phyloP scores from a whole-genome alignment of 2,113 vertebrate genomes.

The Gulo gulo region DNA sequence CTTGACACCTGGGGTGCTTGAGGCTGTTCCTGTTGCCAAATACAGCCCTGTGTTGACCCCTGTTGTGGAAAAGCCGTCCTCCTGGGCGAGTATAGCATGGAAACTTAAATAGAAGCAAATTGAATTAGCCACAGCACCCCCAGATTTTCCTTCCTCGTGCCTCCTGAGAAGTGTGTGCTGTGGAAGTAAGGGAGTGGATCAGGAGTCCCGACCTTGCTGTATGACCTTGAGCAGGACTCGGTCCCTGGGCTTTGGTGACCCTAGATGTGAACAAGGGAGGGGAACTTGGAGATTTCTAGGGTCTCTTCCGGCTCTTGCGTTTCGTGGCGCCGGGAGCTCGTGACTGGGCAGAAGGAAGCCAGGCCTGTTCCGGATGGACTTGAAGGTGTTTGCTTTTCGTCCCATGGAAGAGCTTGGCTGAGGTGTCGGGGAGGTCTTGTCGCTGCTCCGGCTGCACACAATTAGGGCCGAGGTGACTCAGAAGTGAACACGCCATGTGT shows the following conservation, averaged over 20 bases:
- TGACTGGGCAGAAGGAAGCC: slow-evolving; percentile 50
- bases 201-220: not conserved
- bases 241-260: not conserved
- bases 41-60: not conserved
- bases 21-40: not conserved
- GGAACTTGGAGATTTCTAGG: not conserved
- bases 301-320: not conserved
- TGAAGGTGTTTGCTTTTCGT: slow-evolving; percentile 40
- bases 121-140: not conserved
- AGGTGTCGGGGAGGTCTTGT: slow-evolving; percentile 33
- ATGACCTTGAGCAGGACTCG: not conserved
- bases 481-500: slow-evolving; percentile 51
- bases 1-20: too few species aligned
- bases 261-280: not conserved
- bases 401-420: not conserved
- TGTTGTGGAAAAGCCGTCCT: not conserved
- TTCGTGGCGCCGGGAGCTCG: not conserved
- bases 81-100: not conserved
- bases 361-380: slow-evolving; percentile 39
- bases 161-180: not conserved
- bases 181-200: not conserved
- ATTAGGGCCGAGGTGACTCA: slow-evolving; percentile 64
- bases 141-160: not conserved
- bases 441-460: not conserved
- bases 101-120: not conserved